Evolutionary conservation across 2,888 invertebrate genomes (phyloP), one percentile per base, ranked within the genome.

Genomic region (Eupithecia centaureata): DNA sequence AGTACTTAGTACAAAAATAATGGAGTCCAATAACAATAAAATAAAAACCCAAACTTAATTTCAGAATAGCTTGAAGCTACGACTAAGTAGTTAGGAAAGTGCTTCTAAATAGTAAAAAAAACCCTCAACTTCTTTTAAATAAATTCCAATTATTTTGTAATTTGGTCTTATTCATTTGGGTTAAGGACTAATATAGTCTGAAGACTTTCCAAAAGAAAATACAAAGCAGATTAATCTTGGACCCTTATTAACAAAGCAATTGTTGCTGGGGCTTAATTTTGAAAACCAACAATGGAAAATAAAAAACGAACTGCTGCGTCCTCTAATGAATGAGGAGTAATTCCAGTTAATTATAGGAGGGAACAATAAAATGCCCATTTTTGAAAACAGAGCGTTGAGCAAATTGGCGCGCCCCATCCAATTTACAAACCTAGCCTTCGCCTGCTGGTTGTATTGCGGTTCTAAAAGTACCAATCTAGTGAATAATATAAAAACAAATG

Each of bases 241-340:
- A 84, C 86, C 86, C 89, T 87, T 91, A 91, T 90, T 91, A 91
- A 88, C 91, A 89, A 86, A 90, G 88, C 90, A 90, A 91, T 90
- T 90, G 87, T 90, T 87, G 82, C 87, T 85, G 86, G 79, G 81
- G 88, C 89, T 91, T 90, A 90, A 91, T 91, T 91, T 92, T 84
- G 86, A 89, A 90, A 90, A 90, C 88, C 89, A 91, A 90, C 91
- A 91, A 91, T 91, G 90, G 87, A 86, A 89, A 87, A 89, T 89
- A 89, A 91, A 90, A 63, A 90, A 88, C 86, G 85, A 83, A 89
- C 86, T 86, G 86, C 87, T 80, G 83, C 89, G 85, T 86, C 84
- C 86, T 83, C 87, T 90, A 90, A 91, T 92, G 90, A 92, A 91
- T 90, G 90, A 87, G 88, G 86, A 88, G 89, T 89, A 91, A 91